Evolutionary conservation across 2,113 vertebrate genomes (phyloP).

Genomic region (Apodemus sylvaticus): DNA sequence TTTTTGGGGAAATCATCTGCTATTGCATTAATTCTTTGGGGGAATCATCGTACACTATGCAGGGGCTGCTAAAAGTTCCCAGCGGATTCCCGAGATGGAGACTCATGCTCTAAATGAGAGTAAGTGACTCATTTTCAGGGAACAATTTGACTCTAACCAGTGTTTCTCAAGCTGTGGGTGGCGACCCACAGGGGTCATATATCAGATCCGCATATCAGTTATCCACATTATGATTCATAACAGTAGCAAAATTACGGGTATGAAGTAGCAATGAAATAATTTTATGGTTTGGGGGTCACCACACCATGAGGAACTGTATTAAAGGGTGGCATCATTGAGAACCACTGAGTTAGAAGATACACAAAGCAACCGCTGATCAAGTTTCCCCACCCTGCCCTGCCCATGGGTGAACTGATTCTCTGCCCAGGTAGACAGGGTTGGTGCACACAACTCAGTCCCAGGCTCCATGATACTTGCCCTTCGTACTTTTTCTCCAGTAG

Average conservation of each 20-base stretch:
- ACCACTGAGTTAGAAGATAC: background rate
- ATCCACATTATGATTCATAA: background rate
- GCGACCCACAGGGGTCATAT: background rate
- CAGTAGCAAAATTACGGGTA: background rate
- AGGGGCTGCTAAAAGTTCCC: background rate
- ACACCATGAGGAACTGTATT: background rate
- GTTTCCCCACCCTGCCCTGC: no score
- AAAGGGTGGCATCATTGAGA: background rate
- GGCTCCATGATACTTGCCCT: background rate
- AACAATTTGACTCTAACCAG: background rate
- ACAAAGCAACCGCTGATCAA: background rate
- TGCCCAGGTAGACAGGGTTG: accelerated
- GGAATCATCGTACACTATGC: background rate
- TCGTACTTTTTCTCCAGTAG: background rate
- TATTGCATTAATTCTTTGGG: background rate
- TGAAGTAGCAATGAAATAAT: background rate
- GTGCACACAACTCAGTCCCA: background rate
- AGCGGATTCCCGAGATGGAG: accelerated
- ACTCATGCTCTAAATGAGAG: background rate
- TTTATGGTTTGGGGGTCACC: background rate
- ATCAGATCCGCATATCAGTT: background rate
- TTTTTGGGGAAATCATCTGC: background rate
- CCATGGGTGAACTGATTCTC: accelerated
- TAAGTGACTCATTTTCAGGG: background rate
- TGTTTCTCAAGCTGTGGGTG: background rate